Evolutionary conservation across 2,113 vertebrate species (phyloP).

Genomic region (Erpornis zantholeuca): DNA sequence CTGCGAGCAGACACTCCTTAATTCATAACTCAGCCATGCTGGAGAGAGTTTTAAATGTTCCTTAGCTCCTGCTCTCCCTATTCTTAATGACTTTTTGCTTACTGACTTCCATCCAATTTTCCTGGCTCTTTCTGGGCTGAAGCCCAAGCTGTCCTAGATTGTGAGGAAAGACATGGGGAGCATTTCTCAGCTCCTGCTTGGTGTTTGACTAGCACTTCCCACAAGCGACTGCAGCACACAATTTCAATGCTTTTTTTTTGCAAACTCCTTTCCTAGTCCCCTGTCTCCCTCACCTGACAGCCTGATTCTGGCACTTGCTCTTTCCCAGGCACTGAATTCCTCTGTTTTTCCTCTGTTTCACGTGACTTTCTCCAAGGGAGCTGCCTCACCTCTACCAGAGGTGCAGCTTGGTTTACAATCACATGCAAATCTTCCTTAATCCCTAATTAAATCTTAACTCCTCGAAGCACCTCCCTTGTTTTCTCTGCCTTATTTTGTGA

Average conservation of each 20-base stretch:
- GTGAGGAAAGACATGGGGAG: neutral
- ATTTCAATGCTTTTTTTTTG: neutral
- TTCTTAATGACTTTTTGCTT: neutral
- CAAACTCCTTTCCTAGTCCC: neutral
- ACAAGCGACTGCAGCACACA: neutral
- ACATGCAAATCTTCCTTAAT: neutral
- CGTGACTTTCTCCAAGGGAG: neutral
- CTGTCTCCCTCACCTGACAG: slow-evolving; percentile 33
- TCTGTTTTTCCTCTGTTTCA: neutral
- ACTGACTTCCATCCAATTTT: slow-evolving; percentile 26
- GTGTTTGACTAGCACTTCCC: neutral
- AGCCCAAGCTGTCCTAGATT: neutral
- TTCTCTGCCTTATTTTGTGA: neutral
- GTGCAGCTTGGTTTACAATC: neutral
- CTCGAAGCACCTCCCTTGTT: neutral
- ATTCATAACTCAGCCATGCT: neutral
- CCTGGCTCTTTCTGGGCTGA: neutral
- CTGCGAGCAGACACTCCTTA: neutral
- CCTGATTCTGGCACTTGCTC: neutral
- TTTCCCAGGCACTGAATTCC: neutral
- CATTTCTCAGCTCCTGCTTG: neutral
- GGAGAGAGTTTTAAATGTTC: neutral
- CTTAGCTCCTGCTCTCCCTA: neutral
- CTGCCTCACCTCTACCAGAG: neutral
- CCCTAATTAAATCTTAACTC: neutral